phyloP scores from a whole-genome alignment of 1,140 invertebrate species.

The Macrocentrus cingulum region DNA sequence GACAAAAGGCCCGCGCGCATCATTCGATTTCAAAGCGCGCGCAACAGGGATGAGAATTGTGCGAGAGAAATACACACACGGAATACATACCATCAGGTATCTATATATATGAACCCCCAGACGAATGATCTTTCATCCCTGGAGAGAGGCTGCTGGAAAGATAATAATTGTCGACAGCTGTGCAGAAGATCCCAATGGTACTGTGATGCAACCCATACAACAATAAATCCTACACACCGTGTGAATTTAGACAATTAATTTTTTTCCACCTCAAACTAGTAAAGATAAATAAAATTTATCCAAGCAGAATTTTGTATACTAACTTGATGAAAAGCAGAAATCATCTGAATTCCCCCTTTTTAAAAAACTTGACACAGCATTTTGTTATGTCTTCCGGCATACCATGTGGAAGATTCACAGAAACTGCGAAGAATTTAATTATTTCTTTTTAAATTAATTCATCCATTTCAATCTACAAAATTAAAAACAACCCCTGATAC shows the following conservation, averaged over 20 bases:
- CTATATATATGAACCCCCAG: constrained; percentile 8
- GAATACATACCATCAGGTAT: constrained; percentile 28
- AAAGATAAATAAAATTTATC: no score
- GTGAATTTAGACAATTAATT: constrained; percentile 43
- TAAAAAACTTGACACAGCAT: no score
- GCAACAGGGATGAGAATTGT: constrained; percentile 22
- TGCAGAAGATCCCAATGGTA: constrained; percentile 17
- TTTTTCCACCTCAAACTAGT: constrained; percentile 33
- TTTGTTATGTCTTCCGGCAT: no score
- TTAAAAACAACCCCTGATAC: no score
- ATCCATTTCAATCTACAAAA: no score
- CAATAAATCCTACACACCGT: constrained; percentile 27
- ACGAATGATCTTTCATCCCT: constrained; percentile 22
- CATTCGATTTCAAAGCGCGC: constrained; percentile 41
- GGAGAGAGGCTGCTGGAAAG: constrained; percentile 32
- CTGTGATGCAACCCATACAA: constrained; percentile 19
- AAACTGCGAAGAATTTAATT: no score
- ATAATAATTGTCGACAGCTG: constrained; percentile 45
- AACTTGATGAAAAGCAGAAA: no score
- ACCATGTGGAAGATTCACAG: no score
- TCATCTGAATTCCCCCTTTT: no score
- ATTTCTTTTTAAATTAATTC: no score
- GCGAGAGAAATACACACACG: constrained; percentile 1
- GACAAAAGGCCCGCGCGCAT: constrained; percentile 39
- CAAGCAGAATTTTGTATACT: no score